Base-by-base conservation (phyloP, 2,888 invertebrate species). In the Drosophila barbarae region DNA sequence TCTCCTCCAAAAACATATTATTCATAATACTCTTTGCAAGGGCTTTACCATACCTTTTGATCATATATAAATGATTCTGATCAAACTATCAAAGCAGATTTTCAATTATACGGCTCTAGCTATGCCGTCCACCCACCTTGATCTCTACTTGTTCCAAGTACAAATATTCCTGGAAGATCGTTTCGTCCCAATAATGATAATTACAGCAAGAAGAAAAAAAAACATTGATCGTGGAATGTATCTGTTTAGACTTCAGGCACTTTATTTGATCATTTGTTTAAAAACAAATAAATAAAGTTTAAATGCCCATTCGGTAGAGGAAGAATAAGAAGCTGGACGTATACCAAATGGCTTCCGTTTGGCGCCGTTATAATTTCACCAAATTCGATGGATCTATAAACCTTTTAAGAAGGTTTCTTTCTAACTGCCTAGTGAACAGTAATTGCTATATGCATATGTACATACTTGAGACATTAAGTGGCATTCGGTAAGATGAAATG, bases 241-340 rank as follows among this genome's bases (percentile, higher is more conserved):
- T 28, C 46, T 55, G 46, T 41, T 54, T 53, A 60, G 18, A 52
- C 50, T 53, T 51, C 28, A 52, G 42, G 3, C 41, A 59, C 53
- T 53, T 56, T 54, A 58, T 47, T 66, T 64, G 47, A 21, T 60
- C 59, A 63, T 73, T 76, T 78, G 71, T 80, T 80, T 77, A 75
- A 69, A 68, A 77, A 54, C 61, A 54, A 58, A 71, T 79, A 69
- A 72, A 76, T 72, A 50, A 72, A 59, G 63, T 38, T 70, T 10
- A 66, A 69, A 66, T 70, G 64, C 36, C 61, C 49, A 56, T 51
- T 68, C 58, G 5, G 3, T 38, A 15, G n/a, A 9, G 54, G 53
- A 35, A 68, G 53, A 36, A 59, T 50, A 8, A 15, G 15, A 18
- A 32, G 15, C 26, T 50, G 18, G 32, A 32, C 47, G 13, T 9